Percentiles rank a stretch among this genome's conserved stretches.
These are phyloP conservation scores for Folsomia manolachei DNA, from an alignment of 2,888 invertebrate species.

Conservation along the genomic window DNA sequence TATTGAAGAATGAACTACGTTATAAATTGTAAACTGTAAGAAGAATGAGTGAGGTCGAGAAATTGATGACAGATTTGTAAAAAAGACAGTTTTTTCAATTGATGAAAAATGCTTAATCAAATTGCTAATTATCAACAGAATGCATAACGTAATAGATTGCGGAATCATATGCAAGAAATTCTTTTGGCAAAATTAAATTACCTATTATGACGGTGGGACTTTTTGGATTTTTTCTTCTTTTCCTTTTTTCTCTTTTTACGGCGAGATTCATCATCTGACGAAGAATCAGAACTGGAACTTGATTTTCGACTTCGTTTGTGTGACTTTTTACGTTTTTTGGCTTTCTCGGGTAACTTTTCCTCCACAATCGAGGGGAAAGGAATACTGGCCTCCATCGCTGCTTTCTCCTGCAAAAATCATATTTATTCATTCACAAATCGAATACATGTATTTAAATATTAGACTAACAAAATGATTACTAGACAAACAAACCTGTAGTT, in stretches of 20 bases:
- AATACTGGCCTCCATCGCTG: background rate
- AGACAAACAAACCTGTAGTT: conserved; percentile 7
- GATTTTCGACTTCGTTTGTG: conserved; percentile 42
- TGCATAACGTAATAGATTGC: no score
- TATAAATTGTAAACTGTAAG: no score
- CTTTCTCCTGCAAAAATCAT: background rate
- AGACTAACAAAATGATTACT: background rate
- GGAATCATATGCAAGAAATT: no score
- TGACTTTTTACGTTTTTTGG: conserved; percentile 42
- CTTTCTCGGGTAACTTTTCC: conserved; percentile 12
- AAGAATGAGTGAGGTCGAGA: no score
- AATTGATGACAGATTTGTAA: no score
- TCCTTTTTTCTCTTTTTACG: conserved; percentile 46
- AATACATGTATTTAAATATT: no score
- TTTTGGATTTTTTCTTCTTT: conserved; percentile 47
- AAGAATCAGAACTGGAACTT: conserved; percentile 42
- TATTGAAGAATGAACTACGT: no score
- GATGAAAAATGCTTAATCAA: no score
- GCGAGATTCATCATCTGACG: conserved; percentile 44
- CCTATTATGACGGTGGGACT: conserved; percentile 46
- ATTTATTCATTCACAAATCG: no score
- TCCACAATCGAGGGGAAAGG: background rate
- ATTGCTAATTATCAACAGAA: no score
- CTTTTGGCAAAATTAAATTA: conserved; percentile 34
- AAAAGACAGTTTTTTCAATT: no score